Percentiles rank a stretch among this genome's conserved stretches.
phyloP scores from a whole-genome alignment of 2,888 invertebrate species.

The Caenorhabditis zanzibari region DNA sequence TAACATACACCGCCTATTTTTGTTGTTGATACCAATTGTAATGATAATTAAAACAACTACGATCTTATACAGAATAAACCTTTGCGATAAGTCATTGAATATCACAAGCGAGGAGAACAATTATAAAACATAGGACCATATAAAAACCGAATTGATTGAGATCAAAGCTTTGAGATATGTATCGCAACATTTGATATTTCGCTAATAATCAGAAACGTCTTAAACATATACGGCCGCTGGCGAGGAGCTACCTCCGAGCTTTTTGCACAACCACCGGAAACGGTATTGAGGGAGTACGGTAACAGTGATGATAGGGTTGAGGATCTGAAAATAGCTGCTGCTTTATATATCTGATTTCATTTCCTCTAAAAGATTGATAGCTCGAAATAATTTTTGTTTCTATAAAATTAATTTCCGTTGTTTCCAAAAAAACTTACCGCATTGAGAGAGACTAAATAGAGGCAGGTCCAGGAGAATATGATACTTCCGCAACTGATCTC shows the following conservation, averaged over 20 bases:
- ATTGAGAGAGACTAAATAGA: conserved; percentile 81
- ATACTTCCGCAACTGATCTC: conserved; percentile 71
- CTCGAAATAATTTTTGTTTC: too few relatives aligned
- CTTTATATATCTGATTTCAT: too few relatives aligned
- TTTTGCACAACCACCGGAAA: conserved; percentile 64
- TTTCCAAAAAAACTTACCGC: conserved; percentile 73
- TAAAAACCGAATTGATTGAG: conserved; percentile 7
- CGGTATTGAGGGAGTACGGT: conserved; percentile 83
- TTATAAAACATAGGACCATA: not conserved
- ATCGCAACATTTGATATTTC: not conserved
- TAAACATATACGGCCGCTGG: conserved; percentile 61
- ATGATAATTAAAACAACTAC: too few relatives aligned
- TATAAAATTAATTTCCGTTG: not conserved
- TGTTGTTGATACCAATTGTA: too few relatives aligned
- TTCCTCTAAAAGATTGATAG: not conserved
- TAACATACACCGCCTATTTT: too few relatives aligned
- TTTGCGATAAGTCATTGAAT: not conserved
- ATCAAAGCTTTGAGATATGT: conserved; percentile 37
- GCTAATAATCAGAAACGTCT: not conserved
- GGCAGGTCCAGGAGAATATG: conserved; percentile 74
- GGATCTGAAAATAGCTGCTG: conserved; percentile 75
- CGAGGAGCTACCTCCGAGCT: conserved; percentile 39
- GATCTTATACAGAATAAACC: too few relatives aligned
- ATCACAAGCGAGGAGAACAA: conserved; percentile 1
- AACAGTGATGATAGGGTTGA: conserved; percentile 82